These are phyloP conservation scores for Chaetodon auriga DNA, from an alignment of 2,113 vertebrate genomes.

Conservation along the genomic window DNA sequence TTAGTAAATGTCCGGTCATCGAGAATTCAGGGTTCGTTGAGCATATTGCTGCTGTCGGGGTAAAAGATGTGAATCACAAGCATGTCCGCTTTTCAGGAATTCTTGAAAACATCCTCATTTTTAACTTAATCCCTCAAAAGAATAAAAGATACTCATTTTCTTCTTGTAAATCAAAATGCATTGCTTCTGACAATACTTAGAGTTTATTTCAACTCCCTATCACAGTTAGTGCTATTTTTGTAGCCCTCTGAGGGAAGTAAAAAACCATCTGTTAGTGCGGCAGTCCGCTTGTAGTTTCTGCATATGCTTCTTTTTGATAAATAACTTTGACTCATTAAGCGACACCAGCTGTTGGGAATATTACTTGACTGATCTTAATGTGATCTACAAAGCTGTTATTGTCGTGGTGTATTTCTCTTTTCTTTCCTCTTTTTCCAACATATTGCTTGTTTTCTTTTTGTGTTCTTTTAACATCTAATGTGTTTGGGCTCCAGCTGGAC, in stretches of 20 bases:
- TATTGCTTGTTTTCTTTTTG: background rate
- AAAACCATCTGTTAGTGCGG: slow-evolving; percentile 59
- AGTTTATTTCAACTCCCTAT: background rate
- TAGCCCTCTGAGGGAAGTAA: slow-evolving; percentile 32
- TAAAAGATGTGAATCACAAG: slow-evolving; percentile 18
- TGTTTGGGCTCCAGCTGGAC: slow-evolving; percentile 88
- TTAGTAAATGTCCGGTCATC: slow-evolving; percentile 42
- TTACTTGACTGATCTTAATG: background rate
- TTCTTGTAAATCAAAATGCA: background rate
- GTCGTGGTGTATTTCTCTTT: background rate
- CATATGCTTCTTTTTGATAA: slow-evolving; percentile 47
- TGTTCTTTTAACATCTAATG: background rate
- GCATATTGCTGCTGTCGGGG: slow-evolving; percentile 6
- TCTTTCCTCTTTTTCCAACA: too few relatives aligned
- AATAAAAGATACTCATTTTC: background rate
- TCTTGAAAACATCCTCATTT: background rate
- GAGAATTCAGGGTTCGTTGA: slow-evolving; percentile 40
- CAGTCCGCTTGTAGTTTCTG: slow-evolving; percentile 23
- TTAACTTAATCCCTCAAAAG: background rate
- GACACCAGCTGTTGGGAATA: slow-evolving; percentile 55
- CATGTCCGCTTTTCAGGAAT: slow-evolving; percentile 34
- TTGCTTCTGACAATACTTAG: background rate
- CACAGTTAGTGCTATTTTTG: background rate
- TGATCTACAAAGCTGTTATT: background rate
- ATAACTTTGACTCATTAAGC: slow-evolving; percentile 61